phyloP scores from a whole-genome alignment of 23 tunicate genomes.

The Halocynthia roretzi region DNA sequence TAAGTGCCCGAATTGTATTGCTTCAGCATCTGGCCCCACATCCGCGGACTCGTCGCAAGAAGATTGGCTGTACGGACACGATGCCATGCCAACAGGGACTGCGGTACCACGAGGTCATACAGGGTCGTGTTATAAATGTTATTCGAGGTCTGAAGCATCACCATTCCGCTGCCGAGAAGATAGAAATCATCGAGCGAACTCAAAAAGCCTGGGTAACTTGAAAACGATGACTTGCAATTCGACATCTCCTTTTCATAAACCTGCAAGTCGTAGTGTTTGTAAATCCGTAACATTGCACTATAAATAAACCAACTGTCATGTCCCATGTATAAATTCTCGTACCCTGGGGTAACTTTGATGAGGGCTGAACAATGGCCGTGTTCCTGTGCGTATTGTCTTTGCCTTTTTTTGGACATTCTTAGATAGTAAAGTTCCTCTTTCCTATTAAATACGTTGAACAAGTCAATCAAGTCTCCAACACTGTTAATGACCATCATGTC shows the following conservation, averaged over 20 bases:
- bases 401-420: neutral
- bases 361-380: constrained; percentile 46
- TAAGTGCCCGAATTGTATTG: constrained; percentile 35
- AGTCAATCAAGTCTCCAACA: constrained; percentile 29
- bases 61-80: constrained; percentile 35
- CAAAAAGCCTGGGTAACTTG: constrained; percentile 29
- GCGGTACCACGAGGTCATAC: constrained; percentile 18
- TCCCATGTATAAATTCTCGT: constrained; percentile 27
- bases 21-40: constrained; percentile 25
- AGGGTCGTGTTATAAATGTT: constrained; percentile 22
- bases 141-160: constrained; percentile 39
- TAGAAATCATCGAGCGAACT: constrained; percentile 38
- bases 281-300: constrained; percentile 26
- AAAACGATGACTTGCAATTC: constrained; percentile 6
- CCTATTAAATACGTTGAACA: constrained; percentile 10
- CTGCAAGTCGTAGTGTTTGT: constrained; percentile 28
- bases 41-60: constrained; percentile 8
- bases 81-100: constrained; percentile 28
- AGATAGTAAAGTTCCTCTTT: neutral
- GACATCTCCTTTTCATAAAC: constrained; percentile 6
- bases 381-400: constrained; percentile 5
- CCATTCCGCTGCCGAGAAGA: constrained; percentile 26
- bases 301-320: constrained; percentile 28
- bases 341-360: constrained; percentile 30
- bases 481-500: constrained; percentile 22